Evolutionary conservation across 2,888 invertebrate genomes (phyloP).

Genomic region (Meliscaeva auricollis): DNA sequence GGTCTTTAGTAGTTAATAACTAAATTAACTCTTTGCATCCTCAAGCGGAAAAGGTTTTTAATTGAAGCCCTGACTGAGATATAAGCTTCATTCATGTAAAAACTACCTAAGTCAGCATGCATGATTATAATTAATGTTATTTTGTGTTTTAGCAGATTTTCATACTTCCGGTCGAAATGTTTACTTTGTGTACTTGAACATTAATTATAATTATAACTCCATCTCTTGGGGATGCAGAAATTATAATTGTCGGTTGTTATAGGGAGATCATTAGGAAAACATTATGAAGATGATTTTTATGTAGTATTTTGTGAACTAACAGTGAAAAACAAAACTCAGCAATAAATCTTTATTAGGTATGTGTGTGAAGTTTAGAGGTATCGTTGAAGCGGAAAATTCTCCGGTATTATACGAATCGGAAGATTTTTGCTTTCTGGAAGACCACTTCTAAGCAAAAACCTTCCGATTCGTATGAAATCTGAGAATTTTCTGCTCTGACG

Average conservation of each 20-base stretch:
- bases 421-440: too few species aligned
- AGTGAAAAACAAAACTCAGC: too few species aligned
- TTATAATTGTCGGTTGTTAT: background rate
- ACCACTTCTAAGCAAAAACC: too few species aligned
- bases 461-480: too few species aligned
- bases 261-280: background rate
- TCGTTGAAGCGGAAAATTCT: too few species aligned
- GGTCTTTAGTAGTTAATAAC: too few species aligned
- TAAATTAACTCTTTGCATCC: background rate
- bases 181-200: background rate
- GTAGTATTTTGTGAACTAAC: too few species aligned
- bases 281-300: too few species aligned
- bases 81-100: background rate
- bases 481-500: too few species aligned
- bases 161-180: background rate
- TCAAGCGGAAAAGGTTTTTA: background rate
- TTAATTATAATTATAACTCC: conserved; percentile 1
- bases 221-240: background rate
- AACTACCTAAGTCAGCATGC: background rate
- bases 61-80: background rate
- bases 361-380: too few species aligned
- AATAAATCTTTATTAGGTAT: too few species aligned
- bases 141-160: background rate
- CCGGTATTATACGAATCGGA: too few species aligned
- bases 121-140: conserved; percentile 2